Evolutionary conservation across 2,888 invertebrate species (phyloP).

Genomic region (Tetranychus truncatus): DNA sequence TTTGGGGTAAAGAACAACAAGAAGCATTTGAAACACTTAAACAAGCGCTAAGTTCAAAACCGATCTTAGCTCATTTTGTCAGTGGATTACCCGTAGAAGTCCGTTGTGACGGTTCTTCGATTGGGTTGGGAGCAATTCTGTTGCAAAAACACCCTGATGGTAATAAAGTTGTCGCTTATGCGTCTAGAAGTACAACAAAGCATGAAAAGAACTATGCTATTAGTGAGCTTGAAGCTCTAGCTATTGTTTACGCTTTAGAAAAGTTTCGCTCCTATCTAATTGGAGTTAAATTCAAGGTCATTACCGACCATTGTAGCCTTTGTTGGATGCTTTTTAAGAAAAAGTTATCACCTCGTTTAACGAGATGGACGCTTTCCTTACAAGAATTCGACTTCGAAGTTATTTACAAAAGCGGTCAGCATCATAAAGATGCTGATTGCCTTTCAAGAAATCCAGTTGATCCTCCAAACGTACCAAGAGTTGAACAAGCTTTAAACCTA

Average conservation of each 20-base stretch:
- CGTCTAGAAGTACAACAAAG: neutral
- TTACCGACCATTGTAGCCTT: neutral
- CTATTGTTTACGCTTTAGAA: neutral
- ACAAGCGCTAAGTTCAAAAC: neutral
- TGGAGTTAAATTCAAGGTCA: neutral
- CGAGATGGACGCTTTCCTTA: neutral
- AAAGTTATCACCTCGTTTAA: neutral
- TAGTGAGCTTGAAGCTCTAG: neutral
- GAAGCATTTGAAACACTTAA: neutral
- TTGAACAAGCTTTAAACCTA: neutral
- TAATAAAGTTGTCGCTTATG: neutral
- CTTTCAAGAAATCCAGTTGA: constrained; percentile 22
- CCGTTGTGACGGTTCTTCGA: neutral
- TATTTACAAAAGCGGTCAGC: constrained; percentile 17
- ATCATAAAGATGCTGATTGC: constrained; percentile 23
- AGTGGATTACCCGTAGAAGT: neutral
- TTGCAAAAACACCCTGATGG: neutral
- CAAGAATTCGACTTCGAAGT: constrained; percentile 10
- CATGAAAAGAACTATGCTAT: constrained; percentile 4
- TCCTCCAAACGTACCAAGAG: constrained; percentile 10
- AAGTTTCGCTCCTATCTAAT: neutral
- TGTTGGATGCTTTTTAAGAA: neutral
- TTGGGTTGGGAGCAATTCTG: neutral
- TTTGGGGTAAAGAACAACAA: neutral
- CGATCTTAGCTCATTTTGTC: neutral